phyloP scores from a whole-genome alignment of 2,888 invertebrate genomes.

The Congeria kusceri region DNA sequence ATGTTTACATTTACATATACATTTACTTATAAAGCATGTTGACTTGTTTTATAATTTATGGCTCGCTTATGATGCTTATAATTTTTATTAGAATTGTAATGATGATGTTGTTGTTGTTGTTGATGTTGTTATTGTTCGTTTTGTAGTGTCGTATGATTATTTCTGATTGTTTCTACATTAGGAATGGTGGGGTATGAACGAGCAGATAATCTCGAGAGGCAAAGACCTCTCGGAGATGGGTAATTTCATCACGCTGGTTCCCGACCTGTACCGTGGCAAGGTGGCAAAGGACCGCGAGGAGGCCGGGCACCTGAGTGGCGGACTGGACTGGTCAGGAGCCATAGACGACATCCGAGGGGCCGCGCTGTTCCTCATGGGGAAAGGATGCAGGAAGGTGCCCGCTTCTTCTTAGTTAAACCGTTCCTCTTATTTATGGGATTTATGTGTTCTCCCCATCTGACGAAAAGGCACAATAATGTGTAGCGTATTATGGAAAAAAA shows the following conservation, averaged over 20 bases:
- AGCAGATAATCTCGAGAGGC: slow-evolving; percentile 75
- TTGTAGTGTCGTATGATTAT: no score
- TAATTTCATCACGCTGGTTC: slow-evolving; percentile 75
- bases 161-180: slow-evolving; percentile 28
- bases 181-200: slow-evolving; percentile 83
- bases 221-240: slow-evolving; percentile 66
- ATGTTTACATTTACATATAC: no score
- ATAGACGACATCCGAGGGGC: slow-evolving; percentile 77
- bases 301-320: slow-evolving; percentile 79
- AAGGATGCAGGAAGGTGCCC: slow-evolving; percentile 73
- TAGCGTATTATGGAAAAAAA: slow-evolving; percentile 80
- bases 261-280: slow-evolving; percentile 81
- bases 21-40: no score
- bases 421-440: no score
- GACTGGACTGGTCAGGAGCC: slow-evolving; percentile 81
- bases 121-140: no score
- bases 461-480: no score
- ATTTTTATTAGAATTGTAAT: no score
- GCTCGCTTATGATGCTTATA: no score
- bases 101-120: no score
- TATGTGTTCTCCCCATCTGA: no score
- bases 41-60: no score
- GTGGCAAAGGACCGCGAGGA: slow-evolving; percentile 76
- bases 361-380: slow-evolving; percentile 69
- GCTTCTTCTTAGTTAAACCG: no score